Conservation (phyloP, 2,888 invertebrate species). For the Callinectes sapidus region DNA sequence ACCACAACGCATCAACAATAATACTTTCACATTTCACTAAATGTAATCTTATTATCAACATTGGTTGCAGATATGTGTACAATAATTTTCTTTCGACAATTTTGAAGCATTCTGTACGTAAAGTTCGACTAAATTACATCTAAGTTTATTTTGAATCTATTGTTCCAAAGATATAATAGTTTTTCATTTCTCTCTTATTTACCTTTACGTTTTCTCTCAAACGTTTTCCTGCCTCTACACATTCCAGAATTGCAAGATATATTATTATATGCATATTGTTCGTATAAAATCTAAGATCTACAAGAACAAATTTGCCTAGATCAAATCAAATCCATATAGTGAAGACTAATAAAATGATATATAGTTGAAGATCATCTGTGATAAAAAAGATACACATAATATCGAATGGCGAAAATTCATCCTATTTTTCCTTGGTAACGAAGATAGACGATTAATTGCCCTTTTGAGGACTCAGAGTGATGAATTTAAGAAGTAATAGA, state of each 20-base stretch:
- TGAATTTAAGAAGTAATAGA: neutral
- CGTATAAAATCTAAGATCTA: neutral
- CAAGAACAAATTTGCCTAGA: neutral
- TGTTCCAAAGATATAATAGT: neutral
- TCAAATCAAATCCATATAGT: neutral
- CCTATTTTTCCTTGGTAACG: constrained; percentile 27
- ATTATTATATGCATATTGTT: neutral
- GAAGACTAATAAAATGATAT: neutral
- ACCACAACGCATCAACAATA: too few relatives aligned
- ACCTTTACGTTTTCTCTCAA: neutral
- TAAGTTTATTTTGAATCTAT: too few relatives aligned
- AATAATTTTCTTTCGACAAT: too few relatives aligned
- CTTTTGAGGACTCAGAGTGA: constrained; percentile 15
- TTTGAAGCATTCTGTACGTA: too few relatives aligned
- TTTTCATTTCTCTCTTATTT: neutral
- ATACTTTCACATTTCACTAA: too few relatives aligned
- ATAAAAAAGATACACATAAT: neutral
- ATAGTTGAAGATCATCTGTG: neutral
- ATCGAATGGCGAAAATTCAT: neutral
- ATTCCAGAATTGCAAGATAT: constrained; percentile 11
- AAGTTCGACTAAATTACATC: too few relatives aligned
- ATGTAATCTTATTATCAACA: too few relatives aligned
- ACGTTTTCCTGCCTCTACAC: neutral
- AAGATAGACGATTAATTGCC: constrained; percentile 36
- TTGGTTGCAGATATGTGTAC: too few relatives aligned